Percentiles rank a stretch among this genome's conserved stretches.
phyloP scores from a whole-genome alignment of 2,797 vertebrate genomes.

The Muscicapa striata region DNA sequence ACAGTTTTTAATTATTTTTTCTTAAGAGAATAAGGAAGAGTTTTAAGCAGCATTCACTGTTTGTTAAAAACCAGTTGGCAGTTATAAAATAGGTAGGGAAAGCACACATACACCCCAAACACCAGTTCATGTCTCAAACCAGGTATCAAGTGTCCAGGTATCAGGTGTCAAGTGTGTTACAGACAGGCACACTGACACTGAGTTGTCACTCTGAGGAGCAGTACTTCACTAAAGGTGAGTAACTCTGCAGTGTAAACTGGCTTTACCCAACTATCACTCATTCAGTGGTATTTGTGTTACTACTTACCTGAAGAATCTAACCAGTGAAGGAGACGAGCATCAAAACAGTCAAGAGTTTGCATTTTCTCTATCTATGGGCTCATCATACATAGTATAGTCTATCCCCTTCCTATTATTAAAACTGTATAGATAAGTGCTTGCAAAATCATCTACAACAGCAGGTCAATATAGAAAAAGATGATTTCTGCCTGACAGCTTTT shows the following conservation, averaged over 20 bases:
- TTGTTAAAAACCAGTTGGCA: not conserved
- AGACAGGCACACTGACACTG: not conserved
- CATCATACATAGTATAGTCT: not conserved
- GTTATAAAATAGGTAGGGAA: not conserved
- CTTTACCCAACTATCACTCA: not conserved
- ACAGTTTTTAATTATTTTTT: not conserved
- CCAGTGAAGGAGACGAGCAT: not conserved
- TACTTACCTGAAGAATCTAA: not conserved
- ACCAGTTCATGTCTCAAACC: not conserved
- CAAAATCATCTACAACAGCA: not conserved
- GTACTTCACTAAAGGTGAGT: not conserved
- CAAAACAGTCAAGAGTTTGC: not conserved
- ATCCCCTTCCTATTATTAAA: not conserved
- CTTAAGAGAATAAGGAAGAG: not conserved
- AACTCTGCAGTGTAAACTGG: not conserved
- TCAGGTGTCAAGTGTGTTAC: too few relatives aligned
- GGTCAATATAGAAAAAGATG: not conserved
- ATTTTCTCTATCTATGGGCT: not conserved
- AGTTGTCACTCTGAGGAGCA: not conserved
- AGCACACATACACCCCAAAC: not conserved
- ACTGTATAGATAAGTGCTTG: not conserved
- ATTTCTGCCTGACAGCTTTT: not conserved
- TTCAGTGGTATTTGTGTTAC: not conserved
- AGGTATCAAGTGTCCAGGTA: not conserved
- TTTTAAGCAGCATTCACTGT: not conserved